phyloP scores from a whole-genome alignment of 2,888 invertebrate genomes.

The Meandrusa payeni region DNA sequence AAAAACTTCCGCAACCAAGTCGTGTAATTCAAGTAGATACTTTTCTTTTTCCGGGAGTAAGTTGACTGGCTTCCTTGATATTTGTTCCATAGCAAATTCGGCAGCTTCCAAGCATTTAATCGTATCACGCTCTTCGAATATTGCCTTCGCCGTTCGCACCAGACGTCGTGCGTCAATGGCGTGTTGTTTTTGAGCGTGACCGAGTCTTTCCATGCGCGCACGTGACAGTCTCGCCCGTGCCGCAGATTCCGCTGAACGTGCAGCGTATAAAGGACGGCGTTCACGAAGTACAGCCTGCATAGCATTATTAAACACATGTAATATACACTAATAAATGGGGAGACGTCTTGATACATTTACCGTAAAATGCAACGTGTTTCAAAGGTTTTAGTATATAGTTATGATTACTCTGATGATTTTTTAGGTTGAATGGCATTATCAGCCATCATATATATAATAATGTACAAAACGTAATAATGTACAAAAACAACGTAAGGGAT shows the following conservation, averaged over 20 bases:
- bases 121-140: conserved; percentile 52
- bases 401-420: too few species aligned
- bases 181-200: conserved; percentile 55
- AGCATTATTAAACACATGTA: too few species aligned
- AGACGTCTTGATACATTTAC: too few species aligned
- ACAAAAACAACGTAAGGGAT: too few species aligned
- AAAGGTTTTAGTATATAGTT: too few species aligned
- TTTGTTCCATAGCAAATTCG: conserved; percentile 68
- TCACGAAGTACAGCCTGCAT: conserved; percentile 58
- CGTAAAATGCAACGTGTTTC: too few species aligned
- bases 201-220: conserved; percentile 52
- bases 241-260: conserved; percentile 50
- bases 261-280: conserved; percentile 64
- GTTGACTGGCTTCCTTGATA: conserved; percentile 50
- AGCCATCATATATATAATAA: too few species aligned
- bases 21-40: conserved; percentile 55
- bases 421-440: too few species aligned
- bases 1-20: conserved; percentile 60
- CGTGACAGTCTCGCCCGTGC: conserved; percentile 52
- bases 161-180: conserved; percentile 57
- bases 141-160: conserved; percentile 42
- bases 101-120: conserved; percentile 61
- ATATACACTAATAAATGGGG: too few species aligned
- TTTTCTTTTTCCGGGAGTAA: conserved; percentile 64
- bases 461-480: too few species aligned